phyloP scores from a whole-genome alignment of 92 coral and sea anemone genomes.

The Anthopleura xanthogrammica region DNA sequence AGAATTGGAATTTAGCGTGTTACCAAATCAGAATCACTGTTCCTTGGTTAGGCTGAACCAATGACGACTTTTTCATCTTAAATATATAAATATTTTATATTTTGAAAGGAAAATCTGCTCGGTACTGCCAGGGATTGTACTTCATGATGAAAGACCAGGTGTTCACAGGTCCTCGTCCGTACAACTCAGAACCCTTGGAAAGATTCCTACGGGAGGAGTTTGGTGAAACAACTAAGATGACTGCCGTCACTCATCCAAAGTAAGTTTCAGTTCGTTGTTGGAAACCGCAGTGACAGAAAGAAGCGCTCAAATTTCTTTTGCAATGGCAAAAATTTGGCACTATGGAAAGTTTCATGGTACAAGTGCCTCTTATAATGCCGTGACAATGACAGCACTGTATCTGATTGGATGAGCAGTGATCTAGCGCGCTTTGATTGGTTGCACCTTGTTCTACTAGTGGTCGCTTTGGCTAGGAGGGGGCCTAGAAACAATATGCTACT shows the following conservation, averaged over 20 bases:
- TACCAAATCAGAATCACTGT: background rate
- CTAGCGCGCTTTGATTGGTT: no score
- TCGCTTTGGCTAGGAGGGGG: no score
- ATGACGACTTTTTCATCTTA: background rate
- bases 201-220: constrained; percentile 79
- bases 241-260: constrained; percentile 75
- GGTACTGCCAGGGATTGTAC: constrained; percentile 89
- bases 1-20: no score
- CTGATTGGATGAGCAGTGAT: no score
- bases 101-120: constrained; percentile 70
- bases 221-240: constrained; percentile 84
- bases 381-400: no score
- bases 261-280: constrained; percentile 11
- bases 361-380: no score
- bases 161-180: constrained; percentile 90
- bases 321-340: no score
- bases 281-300: background rate
- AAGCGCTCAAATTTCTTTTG: no score
- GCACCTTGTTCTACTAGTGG: no score
- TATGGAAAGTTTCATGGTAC: background rate
- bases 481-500: no score
- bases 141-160: constrained; percentile 90
- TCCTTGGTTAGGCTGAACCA: background rate
- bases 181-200: constrained; percentile 93
- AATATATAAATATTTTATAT: background rate